Base-by-base conservation (phyloP, 1,140 invertebrate species). In the Paralvinella palmiformis region DNA sequence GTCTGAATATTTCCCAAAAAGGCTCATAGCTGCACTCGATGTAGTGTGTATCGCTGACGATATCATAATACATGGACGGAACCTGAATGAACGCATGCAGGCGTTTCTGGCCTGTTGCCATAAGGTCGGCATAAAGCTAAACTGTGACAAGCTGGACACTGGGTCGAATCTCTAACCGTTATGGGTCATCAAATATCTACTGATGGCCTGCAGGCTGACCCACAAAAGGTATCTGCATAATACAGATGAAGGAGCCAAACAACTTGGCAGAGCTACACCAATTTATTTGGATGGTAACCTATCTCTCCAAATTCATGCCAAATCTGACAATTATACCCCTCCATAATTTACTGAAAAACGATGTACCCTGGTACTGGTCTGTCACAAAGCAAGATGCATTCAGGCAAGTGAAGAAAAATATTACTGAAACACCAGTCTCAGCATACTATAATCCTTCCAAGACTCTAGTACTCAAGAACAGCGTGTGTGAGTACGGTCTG, bases 181-280 rank as follows among this genome's bases (percentile, higher is more conserved):
- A 55, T 78, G 32, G 73, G 75, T 55, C 65, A 73, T 35, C 22
- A 62, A 27, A 59, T 75, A 6, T 63, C 50, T 45, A 53, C n/a
- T 1, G 44, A 75, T 10, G 82, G 83, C 15, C 22, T 82, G 2
- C 63, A 70, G 41, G 68, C 75, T 0, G 76, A 81, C 67, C 78
- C 78, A 0, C 72, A 74, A 17, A 84, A 83, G 65, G 65, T 81
- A n/a, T 45, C 64, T 20, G 72, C 76, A 1, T 84, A 7, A 13
- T 72, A 22, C 65, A 82, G 3, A 73, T 76, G 57, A 71, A 77
- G 6, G 60, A 37, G 13, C 81, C 82, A 33, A 68, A 36, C 5
- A 74, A 68, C 36, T 36, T 71, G 27, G 74, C 61, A 27, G 72
- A 82, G 56, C 48, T 83, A 22, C 71, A 70, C 64, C 60, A 66